Evolutionary conservation across 2,888 invertebrate genomes (phyloP).

Genomic region (Darwinula stevensoni): DNA sequence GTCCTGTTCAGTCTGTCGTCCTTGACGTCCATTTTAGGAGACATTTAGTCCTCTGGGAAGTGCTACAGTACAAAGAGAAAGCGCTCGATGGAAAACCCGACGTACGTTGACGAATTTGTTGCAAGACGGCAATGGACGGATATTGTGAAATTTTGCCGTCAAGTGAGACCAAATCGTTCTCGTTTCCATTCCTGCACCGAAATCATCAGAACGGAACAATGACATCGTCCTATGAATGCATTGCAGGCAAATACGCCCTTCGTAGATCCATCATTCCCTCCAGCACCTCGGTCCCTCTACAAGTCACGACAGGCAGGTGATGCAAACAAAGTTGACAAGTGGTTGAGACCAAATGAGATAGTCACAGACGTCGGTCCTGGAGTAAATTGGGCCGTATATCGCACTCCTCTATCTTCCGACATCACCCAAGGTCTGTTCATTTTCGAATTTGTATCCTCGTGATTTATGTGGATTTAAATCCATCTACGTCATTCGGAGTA

Average conservation of each 20-base stretch:
- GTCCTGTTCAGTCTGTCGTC: too few species aligned
- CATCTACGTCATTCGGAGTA: too few species aligned
- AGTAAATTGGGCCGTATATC: constrained; percentile 61
- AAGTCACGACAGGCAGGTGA: constrained; percentile 25
- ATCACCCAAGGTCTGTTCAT: constrained; percentile 46
- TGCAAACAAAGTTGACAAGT: constrained; percentile 36
- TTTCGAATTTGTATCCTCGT: too few species aligned
- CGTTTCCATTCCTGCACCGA: background rate
- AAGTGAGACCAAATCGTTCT: constrained; percentile 27
- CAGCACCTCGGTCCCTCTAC: constrained; percentile 59
- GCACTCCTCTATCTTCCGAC: constrained; percentile 73
- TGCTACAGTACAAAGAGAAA: constrained; percentile 27
- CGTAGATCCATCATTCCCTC: constrained; percentile 82
- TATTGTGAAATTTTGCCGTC: constrained; percentile 61
- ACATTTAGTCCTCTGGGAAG: constrained; percentile 14
- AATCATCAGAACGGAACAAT: background rate
- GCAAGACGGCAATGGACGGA: constrained; percentile 70
- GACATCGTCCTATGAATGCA: too few species aligned
- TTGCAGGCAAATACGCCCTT: constrained; percentile 50
- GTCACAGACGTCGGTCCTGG: constrained; percentile 42
- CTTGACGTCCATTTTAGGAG: constrained; percentile 16
- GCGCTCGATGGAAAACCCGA: constrained; percentile 51
- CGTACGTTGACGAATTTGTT: constrained; percentile 53
- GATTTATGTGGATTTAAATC: too few species aligned
- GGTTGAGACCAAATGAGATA: constrained; percentile 70